Percentiles rank a stretch among this genome's conserved stretches.
Evolutionary conservation across 1,140 invertebrate genomes (phyloP).

Genomic region (Pseudomyrmex gracilis): DNA sequence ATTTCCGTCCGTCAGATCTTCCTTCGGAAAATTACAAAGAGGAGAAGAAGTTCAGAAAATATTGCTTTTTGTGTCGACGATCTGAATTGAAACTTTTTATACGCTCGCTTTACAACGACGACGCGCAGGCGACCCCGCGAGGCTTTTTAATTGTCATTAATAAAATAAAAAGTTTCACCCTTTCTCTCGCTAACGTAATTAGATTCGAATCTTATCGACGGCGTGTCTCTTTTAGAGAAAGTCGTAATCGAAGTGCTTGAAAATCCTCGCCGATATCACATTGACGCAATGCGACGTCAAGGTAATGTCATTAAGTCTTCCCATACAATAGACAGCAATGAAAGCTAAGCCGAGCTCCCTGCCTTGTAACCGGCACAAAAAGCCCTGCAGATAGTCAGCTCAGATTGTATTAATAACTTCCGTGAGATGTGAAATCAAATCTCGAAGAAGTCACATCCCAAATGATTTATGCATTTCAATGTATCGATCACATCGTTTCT

Average conservation of each 20-base stretch:
- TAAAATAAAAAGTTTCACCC: background rate
- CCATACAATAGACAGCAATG: slow-evolving; percentile 22
- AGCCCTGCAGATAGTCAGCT: background rate
- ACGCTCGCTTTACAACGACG: too few relatives aligned
- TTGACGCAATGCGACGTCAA: slow-evolving; percentile 50
- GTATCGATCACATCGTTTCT: too few relatives aligned
- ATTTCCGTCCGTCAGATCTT: too few relatives aligned
- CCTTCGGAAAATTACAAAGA: too few relatives aligned
- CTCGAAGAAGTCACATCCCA: background rate
- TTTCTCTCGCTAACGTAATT: slow-evolving; percentile 1
- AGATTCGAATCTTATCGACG: slow-evolving; percentile 21
- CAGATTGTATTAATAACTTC: background rate
- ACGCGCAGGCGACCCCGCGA: too few relatives aligned
- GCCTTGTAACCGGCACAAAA: slow-evolving; percentile 29
- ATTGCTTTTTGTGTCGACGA: too few relatives aligned
- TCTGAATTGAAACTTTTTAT: too few relatives aligned
- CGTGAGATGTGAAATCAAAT: background rate
- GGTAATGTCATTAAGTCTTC: slow-evolving; percentile 45
- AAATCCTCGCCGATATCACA: slow-evolving; percentile 45
- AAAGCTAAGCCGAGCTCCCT: slow-evolving; percentile 9
- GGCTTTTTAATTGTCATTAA: background rate
- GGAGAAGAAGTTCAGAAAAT: too few relatives aligned
- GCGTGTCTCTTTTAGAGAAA: background rate
- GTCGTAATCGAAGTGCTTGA: slow-evolving; percentile 36
- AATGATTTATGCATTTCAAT: background rate